Conservation (phyloP, 2,888 invertebrate species). For the Caenorhabditis sp. region DNA sequence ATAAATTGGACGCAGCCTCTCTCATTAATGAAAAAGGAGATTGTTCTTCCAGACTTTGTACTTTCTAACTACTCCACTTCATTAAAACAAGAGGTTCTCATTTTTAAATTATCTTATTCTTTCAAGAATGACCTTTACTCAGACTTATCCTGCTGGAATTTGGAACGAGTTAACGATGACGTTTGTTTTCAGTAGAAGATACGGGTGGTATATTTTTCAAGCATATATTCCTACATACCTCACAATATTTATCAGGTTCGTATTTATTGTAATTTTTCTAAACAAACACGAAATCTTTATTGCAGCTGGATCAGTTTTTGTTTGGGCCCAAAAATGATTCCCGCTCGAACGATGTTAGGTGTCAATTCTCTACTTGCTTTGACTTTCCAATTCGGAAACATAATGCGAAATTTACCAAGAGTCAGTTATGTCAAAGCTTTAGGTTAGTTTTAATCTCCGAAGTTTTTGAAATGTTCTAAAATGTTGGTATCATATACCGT, state of each 20-base stretch:
- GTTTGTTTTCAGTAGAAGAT: conserved; percentile 66
- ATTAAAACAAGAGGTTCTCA: conserved; percentile 52
- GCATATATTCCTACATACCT: conserved; percentile 71
- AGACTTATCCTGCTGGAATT: conserved; percentile 67
- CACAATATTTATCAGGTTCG: conserved; percentile 69
- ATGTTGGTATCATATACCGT: no score
- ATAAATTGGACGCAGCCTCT: conserved; percentile 58
- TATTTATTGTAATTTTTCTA: no score
- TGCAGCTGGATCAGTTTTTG: conserved; percentile 65
- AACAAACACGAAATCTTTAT: no score
- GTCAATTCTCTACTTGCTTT: conserved; percentile 65
- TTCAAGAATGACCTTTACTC: no score
- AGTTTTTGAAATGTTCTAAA: background rate
- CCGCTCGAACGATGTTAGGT: conserved; percentile 67
- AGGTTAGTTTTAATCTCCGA: conserved; percentile 25
- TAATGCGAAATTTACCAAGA: conserved; percentile 68
- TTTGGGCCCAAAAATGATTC: conserved; percentile 64
- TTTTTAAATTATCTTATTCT: no score
- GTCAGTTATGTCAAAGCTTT: conserved; percentile 60
- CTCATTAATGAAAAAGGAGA: conserved; percentile 62
- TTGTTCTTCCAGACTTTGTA: conserved; percentile 68
- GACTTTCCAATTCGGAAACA: conserved; percentile 67
- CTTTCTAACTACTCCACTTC: conserved; percentile 62
- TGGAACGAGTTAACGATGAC: conserved; percentile 70
- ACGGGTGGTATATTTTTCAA: conserved; percentile 70